A percentile compares a stretch with the other conserved stretches of the same genome.
phyloP scores from a whole-genome alignment of 2,113 vertebrate genomes.

The Phalacrocorax aristotelis region DNA sequence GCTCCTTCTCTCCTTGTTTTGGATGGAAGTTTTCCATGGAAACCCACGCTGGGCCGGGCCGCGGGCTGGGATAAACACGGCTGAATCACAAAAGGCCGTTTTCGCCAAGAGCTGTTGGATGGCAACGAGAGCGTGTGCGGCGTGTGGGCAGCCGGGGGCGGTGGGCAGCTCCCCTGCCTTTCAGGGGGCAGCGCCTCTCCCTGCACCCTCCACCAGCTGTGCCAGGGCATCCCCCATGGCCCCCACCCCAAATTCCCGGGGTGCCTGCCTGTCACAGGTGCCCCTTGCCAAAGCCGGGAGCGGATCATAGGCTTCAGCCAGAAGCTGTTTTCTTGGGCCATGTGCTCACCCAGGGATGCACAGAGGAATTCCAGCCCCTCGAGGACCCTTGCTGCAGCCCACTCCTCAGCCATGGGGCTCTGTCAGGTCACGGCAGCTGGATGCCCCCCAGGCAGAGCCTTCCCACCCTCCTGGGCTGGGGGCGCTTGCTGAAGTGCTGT shows the following conservation, averaged over 20 bases:
- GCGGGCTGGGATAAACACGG: slow-evolving; percentile 65
- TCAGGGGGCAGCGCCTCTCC: background rate
- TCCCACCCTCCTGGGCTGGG: background rate
- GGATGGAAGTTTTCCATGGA: slow-evolving; percentile 74
- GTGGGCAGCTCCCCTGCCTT: background rate
- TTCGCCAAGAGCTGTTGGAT: slow-evolving; percentile 54
- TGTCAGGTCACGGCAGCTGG: background rate
- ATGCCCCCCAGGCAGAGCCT: background rate
- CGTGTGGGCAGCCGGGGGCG: background rate
- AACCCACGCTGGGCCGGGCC: slow-evolving; percentile 68
- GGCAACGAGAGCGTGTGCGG: background rate
- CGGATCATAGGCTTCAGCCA: background rate
- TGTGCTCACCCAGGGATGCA: background rate
- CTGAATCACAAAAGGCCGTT: slow-evolving; percentile 62
- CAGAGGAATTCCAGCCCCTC: background rate
- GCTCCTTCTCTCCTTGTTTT: slow-evolving; percentile 70
- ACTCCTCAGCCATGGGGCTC: background rate
- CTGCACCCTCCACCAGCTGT: background rate
- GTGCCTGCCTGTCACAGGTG: background rate
- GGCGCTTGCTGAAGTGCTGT: fast-evolving
- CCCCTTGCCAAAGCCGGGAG: background rate
- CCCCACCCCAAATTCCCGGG: background rate
- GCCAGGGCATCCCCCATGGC: too few relatives aligned
- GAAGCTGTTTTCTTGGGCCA: background rate
- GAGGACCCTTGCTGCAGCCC: background rate